Conservation (phyloP, 2,888 invertebrate genomes). For the Lycaena phlaeas region DNA sequence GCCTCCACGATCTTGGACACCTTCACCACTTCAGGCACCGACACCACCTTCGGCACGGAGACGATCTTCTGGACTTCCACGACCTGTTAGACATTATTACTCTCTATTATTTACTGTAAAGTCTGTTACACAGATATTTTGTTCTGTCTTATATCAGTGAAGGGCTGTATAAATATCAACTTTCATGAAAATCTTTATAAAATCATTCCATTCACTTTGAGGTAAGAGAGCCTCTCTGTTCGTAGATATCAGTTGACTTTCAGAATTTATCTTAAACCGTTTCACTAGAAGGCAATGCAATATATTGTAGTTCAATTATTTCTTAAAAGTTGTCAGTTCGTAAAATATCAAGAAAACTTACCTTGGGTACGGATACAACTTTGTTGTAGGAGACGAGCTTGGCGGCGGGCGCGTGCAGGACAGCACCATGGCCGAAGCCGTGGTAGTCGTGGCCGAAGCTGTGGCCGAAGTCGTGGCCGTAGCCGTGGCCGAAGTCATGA, state of each 20-base stretch:
- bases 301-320: too few relatives aligned
- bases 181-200: too few relatives aligned
- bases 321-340: too few relatives aligned
- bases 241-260: too few relatives aligned
- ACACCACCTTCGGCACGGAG: slow-evolving; percentile 37
- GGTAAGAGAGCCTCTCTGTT: too few relatives aligned
- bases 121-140: too few relatives aligned
- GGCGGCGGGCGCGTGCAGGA: slow-evolving; percentile 23
- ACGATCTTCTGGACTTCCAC: slow-evolving; percentile 42
- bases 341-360: background rate
- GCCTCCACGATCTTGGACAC: slow-evolving; percentile 31
- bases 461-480: slow-evolving; percentile 15
- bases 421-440: slow-evolving; percentile 21
- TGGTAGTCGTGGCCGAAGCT: slow-evolving; percentile 17
- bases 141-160: too few relatives aligned
- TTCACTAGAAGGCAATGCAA: too few relatives aligned
- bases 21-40: slow-evolving; percentile 34
- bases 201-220: too few relatives aligned
- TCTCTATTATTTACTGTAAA: too few relatives aligned
- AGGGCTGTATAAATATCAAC: too few relatives aligned
- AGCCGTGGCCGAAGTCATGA: slow-evolving; percentile 9
- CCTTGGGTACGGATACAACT: slow-evolving; percentile 20
- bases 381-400: slow-evolving; percentile 31
- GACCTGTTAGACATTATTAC: slow-evolving; percentile 29
- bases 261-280: too few relatives aligned